Evolutionary conservation across 2,113 vertebrate species (phyloP).

Genomic region (Eretmochelys imbricata): DNA sequence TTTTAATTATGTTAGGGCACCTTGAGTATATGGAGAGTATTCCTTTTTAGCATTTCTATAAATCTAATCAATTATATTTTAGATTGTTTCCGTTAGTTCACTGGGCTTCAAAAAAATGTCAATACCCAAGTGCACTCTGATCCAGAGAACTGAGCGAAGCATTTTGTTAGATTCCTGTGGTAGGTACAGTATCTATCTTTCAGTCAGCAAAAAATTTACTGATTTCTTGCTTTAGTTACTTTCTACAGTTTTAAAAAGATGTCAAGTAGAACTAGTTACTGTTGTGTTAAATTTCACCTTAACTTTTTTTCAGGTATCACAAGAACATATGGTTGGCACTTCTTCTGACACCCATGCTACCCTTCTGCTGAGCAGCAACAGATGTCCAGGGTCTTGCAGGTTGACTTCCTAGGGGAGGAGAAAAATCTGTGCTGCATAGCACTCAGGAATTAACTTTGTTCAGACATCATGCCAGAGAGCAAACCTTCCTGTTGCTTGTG

Average conservation of each 20-base stretch:
- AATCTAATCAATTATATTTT: neutral
- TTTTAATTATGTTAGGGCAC: no score
- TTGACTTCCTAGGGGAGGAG: neutral
- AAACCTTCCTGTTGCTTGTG: no score
- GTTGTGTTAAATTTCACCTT: rapidly evolving
- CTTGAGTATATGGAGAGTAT: no score
- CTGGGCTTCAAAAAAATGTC: neutral
- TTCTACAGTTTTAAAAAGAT: neutral
- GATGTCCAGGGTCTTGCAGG: neutral
- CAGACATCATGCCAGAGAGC: neutral
- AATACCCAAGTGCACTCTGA: neutral
- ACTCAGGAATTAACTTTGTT: neutral
- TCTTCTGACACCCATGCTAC: neutral
- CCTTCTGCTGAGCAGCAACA: neutral
- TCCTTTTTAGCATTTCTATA: no score
- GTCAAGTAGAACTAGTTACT: neutral
- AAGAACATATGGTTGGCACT: rapidly evolving
- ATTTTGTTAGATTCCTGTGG: neutral
- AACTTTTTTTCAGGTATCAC: neutral
- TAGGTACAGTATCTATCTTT: neutral
- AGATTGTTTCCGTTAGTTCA: neutral
- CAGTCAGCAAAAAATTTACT: neutral
- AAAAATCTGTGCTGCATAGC: neutral
- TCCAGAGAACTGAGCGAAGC: neutral
- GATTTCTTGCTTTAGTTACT: neutral